A percentile compares a stretch with the other conserved stretches of the same genome.
Evolutionary conservation across 1,140 invertebrate genomes (phyloP).

Genomic region (Uloborus diversus): DNA sequence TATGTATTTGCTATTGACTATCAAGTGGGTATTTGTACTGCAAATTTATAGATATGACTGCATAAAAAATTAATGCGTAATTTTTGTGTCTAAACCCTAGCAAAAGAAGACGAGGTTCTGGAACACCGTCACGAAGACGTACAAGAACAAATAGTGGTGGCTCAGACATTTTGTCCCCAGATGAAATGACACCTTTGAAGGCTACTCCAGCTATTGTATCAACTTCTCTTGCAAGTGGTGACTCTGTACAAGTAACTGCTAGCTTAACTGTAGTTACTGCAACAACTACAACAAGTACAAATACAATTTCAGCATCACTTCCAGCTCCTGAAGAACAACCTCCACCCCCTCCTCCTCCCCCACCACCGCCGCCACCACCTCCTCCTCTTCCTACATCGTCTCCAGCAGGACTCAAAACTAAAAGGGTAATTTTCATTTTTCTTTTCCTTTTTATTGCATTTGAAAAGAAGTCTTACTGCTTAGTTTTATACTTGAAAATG

Average conservation of each 20-base stretch:
- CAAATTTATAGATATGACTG: neutral
- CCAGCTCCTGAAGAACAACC: constrained; percentile 57
- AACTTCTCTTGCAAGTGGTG: constrained; percentile 3
- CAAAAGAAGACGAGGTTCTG: constrained; percentile 57
- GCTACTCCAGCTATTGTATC: neutral
- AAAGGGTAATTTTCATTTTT: constrained; percentile 33
- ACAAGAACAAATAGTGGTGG: constrained; percentile 64
- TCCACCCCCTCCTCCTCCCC: neutral
- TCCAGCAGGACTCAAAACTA: constrained; percentile 9
- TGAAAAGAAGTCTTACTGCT: too few species aligned
- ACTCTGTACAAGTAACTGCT: constrained; percentile 15
- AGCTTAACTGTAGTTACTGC: too few species aligned
- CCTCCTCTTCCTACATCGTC: neutral
- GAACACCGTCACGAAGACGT: constrained; percentile 58
- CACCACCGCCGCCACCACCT: neutral
- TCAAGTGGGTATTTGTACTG: neutral
- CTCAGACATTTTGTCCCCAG: constrained; percentile 75
- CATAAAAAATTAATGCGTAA: neutral
- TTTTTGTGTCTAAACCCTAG: too few species aligned
- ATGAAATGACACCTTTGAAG: constrained; percentile 68
- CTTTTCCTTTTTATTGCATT: too few species aligned
- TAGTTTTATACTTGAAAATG: too few species aligned
- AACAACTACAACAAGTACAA: too few species aligned
- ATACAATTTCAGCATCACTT: too few species aligned
- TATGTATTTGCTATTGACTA: neutral